Base-by-base conservation (phyloP, 2,797 vertebrate genomes). In the Adrianichthys oophorus region DNA sequence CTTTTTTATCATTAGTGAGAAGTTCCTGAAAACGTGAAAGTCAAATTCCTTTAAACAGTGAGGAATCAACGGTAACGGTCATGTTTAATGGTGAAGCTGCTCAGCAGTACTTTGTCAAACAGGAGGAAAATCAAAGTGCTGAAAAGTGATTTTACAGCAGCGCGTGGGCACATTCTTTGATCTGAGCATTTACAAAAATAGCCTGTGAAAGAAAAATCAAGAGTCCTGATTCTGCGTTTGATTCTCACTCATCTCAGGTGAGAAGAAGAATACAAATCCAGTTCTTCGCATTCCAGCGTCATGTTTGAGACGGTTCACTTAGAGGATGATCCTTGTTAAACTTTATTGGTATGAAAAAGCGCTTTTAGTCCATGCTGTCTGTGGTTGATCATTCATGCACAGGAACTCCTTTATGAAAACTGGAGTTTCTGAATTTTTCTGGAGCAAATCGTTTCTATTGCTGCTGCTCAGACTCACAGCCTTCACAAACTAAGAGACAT, bases 11-110 rank as follows among this genome's bases (percentile, higher is more conserved):
- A 48, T 71, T 59, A 32, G 60, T 49, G 51, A 58, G 24, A 45
- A 17, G 19, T 17, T 46, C 45, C 4, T 24, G 29, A 62, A 41
- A 4, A 61, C 49, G 47, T 51, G 4, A 43, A 55, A 56, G 8
- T 4, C 45, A 0, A 15, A 49, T 45, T 24, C 57, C 29, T 68
- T 26, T 48, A 37, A 59, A 19, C 51, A 47, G 49, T 4, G 4
- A 7, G 55, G 44, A 62, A 52, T 32, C 42, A 63, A 59, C 19
- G 49, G 63, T 52, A 73, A 64, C 56, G 46, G 61, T 68, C 67
- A 41, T 56, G 56, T 74, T 62, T 48, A 51, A 70, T 52, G 54
- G 64, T 63, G 5, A 21, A 49, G 23, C 12, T 48, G 64, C 59
- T 62, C 18, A 16, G 58, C 51, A n/a, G 51, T 44, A 44, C 48